Evolutionary conservation across 2,888 invertebrate species (phyloP), one percentile per base, ranked within the genome.

Genomic region (Tiliacea citrago): DNA sequence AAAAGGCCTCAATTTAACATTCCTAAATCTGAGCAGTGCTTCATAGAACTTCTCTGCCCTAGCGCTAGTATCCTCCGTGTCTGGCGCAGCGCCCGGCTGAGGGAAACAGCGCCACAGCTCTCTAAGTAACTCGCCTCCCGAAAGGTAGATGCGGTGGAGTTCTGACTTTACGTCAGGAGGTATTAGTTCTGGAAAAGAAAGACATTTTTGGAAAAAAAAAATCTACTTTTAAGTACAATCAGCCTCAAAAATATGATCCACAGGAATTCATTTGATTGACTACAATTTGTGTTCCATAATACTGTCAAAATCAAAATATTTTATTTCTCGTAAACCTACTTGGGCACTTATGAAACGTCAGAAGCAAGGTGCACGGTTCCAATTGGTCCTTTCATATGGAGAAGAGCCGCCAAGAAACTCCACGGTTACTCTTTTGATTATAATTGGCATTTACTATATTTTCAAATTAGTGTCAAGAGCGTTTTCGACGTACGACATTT

Each of bases 101-200:
- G 98, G 98, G 96, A 99, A 99, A 93, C 99, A 98, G 62, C 98
- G 97, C 99, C 99, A 99, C 95, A 99, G 98, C 94, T 99, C 99
- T 77, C 98, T 97, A 21, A 99, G 95, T 77, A 99, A 95, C 95
- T 99, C 99, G 79, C 98, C 98, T 8, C 98, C 97, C 1, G 99
- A 98, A 69, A 98, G 97, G 95, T 99, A 99, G 69, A 99, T 96
- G 81, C 98, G 97, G 74, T 98, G 97, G 18, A 99, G 96, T 90
- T 99, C 99, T 62, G 97, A 97, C 90, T 98, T 98, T 77, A 99
- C 97, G 88, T 98, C 98, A 18, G 97, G 92, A 12, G 98, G 98
- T 78, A 99, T 98, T 90, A 98, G 96, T 94, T 99, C 99, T 98
- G 93, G 35, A 68, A 72, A n/a, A 0, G 18, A 49, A 58, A 12